These are phyloP conservation scores for Carcinoscorpius rotundicauda DNA, from an alignment of 1,140 invertebrate genomes.

Conservation along the genomic window DNA sequence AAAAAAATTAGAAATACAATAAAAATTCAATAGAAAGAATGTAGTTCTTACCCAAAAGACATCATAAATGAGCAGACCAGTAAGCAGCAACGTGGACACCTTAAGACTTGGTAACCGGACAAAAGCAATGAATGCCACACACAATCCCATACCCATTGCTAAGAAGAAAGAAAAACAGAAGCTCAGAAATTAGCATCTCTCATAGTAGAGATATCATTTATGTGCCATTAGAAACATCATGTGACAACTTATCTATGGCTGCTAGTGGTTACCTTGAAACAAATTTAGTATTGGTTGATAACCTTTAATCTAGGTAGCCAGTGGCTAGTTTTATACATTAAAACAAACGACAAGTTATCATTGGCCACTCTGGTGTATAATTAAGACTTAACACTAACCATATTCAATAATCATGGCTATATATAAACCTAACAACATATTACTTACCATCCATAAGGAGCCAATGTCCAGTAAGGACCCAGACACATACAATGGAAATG, in stretches of 20 bases:
- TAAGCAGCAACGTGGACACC: constrained; percentile 86
- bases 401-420: too few species aligned
- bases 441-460: constrained; percentile 82
- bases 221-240: too few species aligned
- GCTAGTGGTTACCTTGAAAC: too few species aligned
- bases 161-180: constrained; percentile 9
- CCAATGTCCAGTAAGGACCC: constrained; percentile 96
- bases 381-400: too few species aligned
- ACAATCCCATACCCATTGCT: constrained; percentile 94
- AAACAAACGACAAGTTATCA: not conserved
- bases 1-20: too few species aligned
- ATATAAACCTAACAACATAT: too few species aligned
- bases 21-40: too few species aligned
- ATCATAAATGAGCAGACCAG: constrained; percentile 85
- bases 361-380: too few species aligned
- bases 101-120: constrained; percentile 89
- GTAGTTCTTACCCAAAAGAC: constrained; percentile 69
- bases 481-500: constrained; percentile 86
- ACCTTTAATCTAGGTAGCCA: too few species aligned
- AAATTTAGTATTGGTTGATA: too few species aligned
- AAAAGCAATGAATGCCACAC: constrained; percentile 94
- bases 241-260: too few species aligned
- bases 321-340: not conserved
- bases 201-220: too few species aligned
- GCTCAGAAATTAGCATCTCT: not conserved